A percentile compares a stretch with the other conserved stretches of the same genome.
Evolutionary conservation across 2,113 vertebrate genomes (phyloP).

Genomic region (Festucalex cinctus): DNA sequence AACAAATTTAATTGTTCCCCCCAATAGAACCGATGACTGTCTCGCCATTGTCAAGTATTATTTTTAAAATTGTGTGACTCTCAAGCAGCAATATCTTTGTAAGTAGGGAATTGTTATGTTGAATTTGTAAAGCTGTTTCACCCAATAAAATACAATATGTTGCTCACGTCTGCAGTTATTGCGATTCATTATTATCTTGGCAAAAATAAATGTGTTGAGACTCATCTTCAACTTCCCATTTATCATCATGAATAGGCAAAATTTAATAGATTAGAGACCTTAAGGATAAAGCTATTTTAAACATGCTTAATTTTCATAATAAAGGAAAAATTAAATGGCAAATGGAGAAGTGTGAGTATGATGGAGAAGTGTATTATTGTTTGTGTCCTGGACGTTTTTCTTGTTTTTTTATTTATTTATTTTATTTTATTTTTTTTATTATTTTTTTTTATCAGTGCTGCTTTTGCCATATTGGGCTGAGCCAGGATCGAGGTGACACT

Average conservation of each 20-base stretch:
- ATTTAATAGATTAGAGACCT: neutral
- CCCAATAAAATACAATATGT: conserved; percentile 36
- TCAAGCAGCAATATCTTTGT: neutral
- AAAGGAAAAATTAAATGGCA: too few relatives aligned
- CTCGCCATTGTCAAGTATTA: neutral
- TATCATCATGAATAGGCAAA: neutral
- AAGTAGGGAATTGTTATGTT: neutral
- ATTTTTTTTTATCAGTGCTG: too few relatives aligned
- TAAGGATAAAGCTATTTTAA: neutral
- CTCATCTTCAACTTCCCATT: neutral
- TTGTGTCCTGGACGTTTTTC: too few relatives aligned
- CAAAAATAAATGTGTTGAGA: neutral
- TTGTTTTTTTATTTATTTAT: too few relatives aligned
- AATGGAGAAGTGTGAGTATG: too few relatives aligned
- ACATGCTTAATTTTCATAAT: too few relatives aligned
- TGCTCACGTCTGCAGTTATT: conserved; percentile 9
- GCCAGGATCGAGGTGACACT: too few relatives aligned
- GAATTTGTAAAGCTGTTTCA: conserved; percentile 32
- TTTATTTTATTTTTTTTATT: too few relatives aligned
- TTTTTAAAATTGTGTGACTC: neutral
- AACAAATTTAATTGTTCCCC: neutral
- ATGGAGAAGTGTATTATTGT: too few relatives aligned
- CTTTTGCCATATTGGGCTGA: too few relatives aligned
- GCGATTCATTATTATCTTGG: neutral
- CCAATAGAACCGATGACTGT: neutral